Evolutionary conservation across 2,113 vertebrate genomes (phyloP).

Genomic region (Pteropus alecto): DNA sequence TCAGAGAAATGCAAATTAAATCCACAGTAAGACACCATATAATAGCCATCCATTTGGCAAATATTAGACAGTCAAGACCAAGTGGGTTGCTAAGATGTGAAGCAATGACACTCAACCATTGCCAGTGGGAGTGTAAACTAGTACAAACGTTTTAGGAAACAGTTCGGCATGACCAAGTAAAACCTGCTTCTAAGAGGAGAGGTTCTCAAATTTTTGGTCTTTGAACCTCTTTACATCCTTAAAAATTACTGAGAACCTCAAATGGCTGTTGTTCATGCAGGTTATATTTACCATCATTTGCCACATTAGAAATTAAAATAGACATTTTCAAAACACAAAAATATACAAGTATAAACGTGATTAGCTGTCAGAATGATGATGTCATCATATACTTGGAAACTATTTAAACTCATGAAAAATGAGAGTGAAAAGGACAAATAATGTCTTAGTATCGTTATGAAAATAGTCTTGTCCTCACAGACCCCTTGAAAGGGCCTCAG

Average conservation of each 20-base stretch:
- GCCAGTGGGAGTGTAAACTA: not conserved
- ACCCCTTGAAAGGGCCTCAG: not conserved
- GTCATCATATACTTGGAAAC: not conserved
- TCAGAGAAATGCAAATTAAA: not conserved
- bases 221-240: not conserved
- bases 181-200: not conserved
- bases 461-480: not conserved
- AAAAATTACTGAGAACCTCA: not conserved
- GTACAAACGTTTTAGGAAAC: not conserved
- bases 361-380: not conserved
- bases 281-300: not conserved
- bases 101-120: not conserved
- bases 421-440: not conserved
- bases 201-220: not conserved
- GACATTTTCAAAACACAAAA: not conserved
- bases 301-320: not conserved
- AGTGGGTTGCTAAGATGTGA: not conserved
- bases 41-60: not conserved
- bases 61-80: not conserved
- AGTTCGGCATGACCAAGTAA: not conserved
- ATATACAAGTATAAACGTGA: not conserved
- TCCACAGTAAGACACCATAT: not conserved
- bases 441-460: not conserved
- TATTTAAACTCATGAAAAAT: not conserved
- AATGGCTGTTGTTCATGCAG: not conserved